Conservation (phyloP, 2,888 invertebrate genomes). For the Apamea sordens region DNA sequence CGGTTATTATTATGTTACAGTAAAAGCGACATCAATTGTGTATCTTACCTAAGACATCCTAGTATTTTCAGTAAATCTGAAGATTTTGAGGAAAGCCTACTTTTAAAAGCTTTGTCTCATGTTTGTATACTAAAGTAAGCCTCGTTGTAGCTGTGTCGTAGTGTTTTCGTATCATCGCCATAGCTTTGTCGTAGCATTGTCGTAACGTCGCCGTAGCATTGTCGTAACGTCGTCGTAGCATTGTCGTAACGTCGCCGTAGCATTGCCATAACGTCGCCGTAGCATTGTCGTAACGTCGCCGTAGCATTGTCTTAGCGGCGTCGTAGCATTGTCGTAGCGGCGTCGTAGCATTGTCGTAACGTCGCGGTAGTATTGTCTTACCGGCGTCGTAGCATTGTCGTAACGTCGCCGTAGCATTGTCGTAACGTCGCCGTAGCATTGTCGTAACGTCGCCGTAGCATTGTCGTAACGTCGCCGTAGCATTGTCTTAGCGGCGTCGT, state of each 20-base stretch:
- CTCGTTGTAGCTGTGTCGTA: neutral
- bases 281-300: neutral
- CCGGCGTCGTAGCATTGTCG: neutral
- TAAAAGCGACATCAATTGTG: neutral
- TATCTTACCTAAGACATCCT: neutral
- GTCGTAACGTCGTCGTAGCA: neutral
- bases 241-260: neutral
- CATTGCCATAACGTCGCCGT: neutral
- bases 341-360: neutral
- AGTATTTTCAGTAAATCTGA: neutral
- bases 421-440: neutral
- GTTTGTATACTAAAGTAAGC: neutral
- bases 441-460: too few species aligned
- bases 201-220: neutral
- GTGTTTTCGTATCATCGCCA: too few species aligned
- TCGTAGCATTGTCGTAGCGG: neutral
- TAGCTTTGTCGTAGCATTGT: too few species aligned
- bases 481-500: neutral
- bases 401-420: neutral
- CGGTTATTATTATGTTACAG: conserved; percentile 29
- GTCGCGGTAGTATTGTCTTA: neutral
- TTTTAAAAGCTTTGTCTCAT: neutral
- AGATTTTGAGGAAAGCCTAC: neutral
- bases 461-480: neutral
- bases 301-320: neutral